A percentile compares a stretch with the other conserved stretches of the same genome.
Conservation (phyloP, 2,888 invertebrate genomes). For the Capitulum mitella region DNA sequence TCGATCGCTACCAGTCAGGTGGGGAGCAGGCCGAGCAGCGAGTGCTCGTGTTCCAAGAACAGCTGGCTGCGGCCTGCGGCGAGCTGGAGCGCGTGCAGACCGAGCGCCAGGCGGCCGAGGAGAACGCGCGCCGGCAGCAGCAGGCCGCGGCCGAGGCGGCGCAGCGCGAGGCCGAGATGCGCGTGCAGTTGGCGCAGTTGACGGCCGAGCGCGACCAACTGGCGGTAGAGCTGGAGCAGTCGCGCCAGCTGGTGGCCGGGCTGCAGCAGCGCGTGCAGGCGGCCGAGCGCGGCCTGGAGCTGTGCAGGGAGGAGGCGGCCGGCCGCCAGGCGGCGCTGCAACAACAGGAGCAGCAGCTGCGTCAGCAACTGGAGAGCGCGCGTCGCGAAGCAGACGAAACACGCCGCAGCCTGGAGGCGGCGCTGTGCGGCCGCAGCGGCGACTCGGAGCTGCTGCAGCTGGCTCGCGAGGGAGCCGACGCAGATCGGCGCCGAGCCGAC, state of each 20-base stretch:
- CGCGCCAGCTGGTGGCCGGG: constrained; percentile 83
- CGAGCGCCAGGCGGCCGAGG: constrained; percentile 40
- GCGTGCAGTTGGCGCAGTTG: constrained; percentile 75
- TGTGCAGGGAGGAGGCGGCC: not conserved
- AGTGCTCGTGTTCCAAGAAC: not conserved
- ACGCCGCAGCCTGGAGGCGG: constrained; percentile 56
- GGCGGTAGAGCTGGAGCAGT: constrained; percentile 80
- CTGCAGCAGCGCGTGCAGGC: constrained; percentile 71
- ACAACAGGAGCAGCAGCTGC: too few relatives aligned
- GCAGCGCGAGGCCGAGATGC: constrained; percentile 65
- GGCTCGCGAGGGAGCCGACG: constrained; percentile 25
- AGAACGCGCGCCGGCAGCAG: constrained; percentile 34
- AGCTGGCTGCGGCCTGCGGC: not conserved
- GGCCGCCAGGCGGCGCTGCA: too few relatives aligned
- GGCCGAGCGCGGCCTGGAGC: too few relatives aligned
- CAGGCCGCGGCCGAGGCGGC: constrained; percentile 56
- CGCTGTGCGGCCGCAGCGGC: constrained; percentile 54
- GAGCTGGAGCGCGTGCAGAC: constrained; percentile 47
- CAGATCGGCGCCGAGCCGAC: constrained; percentile 62
- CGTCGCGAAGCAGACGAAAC: constrained; percentile 40
- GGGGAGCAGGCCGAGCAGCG: constrained; percentile 3
- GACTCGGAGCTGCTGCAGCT: not conserved
- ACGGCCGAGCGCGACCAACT: constrained; percentile 78
- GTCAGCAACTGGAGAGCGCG: not conserved
- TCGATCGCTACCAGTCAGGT: not conserved